A percentile compares a stretch with the other conserved stretches of the same genome.
phyloP scores from a whole-genome alignment of 2,797 vertebrate species.

The Mormyrops boulengeri region DNA sequence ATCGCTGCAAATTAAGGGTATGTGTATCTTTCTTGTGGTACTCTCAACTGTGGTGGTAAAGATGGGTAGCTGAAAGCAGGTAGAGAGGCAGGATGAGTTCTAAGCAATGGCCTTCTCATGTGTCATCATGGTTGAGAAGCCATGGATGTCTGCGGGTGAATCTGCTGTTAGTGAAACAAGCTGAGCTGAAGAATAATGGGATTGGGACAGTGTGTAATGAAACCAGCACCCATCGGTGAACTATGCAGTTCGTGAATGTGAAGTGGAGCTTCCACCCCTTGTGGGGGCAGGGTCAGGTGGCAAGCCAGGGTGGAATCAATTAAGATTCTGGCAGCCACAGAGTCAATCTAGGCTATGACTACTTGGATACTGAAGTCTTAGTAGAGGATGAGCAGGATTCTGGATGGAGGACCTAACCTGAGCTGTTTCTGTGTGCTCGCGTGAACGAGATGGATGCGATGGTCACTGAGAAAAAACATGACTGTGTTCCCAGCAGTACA shows the following conservation, averaged over 20 bases:
- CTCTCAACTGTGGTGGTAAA: neutral
- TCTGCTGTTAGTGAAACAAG: neutral
- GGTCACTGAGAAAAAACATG: neutral
- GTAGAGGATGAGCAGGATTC: neutral
- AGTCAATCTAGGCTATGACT: neutral
- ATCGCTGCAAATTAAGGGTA: neutral
- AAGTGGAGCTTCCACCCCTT: neutral
- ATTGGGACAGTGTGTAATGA: neutral
- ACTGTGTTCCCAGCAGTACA: neutral
- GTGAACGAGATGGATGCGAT: neutral
- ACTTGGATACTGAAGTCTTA: neutral
- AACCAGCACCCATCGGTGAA: neutral
- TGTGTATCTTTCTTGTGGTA: neutral
- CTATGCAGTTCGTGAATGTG: neutral
- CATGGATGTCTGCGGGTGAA: neutral
- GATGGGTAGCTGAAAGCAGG: neutral
- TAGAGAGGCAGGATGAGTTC: neutral
- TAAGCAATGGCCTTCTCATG: neutral
- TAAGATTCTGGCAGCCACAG: neutral
- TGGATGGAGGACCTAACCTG: neutral
- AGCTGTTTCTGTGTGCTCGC: neutral
- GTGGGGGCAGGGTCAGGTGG: neutral
- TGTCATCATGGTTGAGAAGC: neutral
- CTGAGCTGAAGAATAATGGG: neutral
- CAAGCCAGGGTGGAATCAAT: neutral